Evolutionary conservation across 1,140 invertebrate genomes (phyloP).

Genomic region (Bactericera cockerelli): DNA sequence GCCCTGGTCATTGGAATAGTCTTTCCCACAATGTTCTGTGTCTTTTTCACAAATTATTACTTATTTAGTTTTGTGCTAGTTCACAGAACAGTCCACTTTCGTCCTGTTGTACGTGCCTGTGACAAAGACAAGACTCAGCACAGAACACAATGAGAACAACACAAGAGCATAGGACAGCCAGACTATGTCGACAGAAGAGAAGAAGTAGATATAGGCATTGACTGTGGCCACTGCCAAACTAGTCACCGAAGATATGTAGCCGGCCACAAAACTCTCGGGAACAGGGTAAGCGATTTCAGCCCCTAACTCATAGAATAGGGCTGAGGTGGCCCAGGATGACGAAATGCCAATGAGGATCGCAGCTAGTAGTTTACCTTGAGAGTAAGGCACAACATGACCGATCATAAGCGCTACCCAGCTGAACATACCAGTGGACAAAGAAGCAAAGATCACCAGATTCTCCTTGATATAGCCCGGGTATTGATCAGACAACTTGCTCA

Average conservation of each 20-base stretch:
- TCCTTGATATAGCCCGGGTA: conserved; percentile 27
- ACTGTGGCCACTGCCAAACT: conserved; percentile 31
- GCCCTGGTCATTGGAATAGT: too few relatives aligned
- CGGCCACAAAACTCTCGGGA: conserved; percentile 33
- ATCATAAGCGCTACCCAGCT: conserved; percentile 27
- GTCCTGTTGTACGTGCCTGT: not conserved
- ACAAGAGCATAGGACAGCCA: not conserved
- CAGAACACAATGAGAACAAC: not conserved
- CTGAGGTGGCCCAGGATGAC: conserved; percentile 24
- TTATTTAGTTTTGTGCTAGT: too few relatives aligned
- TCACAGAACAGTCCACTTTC: not conserved
- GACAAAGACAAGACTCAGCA: not conserved
- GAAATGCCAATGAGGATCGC: conserved; percentile 29
- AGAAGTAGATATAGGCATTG: conserved; percentile 29
- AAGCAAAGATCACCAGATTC: conserved; percentile 25
- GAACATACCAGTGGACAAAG: conserved; percentile 27
- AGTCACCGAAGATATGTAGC: conserved; percentile 31
- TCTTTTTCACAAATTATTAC: too few relatives aligned
- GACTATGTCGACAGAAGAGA: conserved; percentile 25
- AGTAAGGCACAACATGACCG: conserved; percentile 24
- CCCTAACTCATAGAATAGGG: conserved; percentile 34
- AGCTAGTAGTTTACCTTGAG: conserved; percentile 20
- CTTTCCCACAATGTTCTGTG: too few relatives aligned
- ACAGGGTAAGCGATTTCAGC: conserved; percentile 35
- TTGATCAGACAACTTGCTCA: conserved; percentile 26